These are phyloP conservation scores for Mongoloraphidia duomilia DNA, from an alignment of 2,888 invertebrate species.

Conservation along the genomic window DNA sequence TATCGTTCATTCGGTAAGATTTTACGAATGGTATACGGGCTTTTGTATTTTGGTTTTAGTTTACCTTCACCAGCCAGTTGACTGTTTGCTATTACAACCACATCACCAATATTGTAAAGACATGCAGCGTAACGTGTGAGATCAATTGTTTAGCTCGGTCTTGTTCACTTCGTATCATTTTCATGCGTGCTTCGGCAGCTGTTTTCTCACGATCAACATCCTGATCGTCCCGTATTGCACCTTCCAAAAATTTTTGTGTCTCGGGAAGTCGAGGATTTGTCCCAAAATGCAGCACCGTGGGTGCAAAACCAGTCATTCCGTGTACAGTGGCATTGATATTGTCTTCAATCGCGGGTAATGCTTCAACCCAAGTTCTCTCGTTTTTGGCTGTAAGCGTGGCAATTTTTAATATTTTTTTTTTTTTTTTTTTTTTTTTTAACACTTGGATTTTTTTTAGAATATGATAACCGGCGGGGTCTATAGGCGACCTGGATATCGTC, in stretches of 20 bases:
- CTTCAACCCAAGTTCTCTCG: conserved; percentile 4
- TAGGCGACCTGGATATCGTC: conserved; percentile 10
- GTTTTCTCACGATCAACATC: not conserved
- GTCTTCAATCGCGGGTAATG: conserved; percentile 7
- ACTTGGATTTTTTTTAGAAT: conserved; percentile 12
- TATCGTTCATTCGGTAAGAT: conserved; percentile 14
- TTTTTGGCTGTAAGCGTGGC: conserved; percentile 3
- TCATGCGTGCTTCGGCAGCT: conserved; percentile 6
- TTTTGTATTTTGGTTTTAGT: conserved; percentile 10
- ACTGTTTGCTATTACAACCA: conserved; percentile 5
- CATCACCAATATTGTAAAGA: conserved; percentile 3
- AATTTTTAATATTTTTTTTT: conserved; percentile 11
- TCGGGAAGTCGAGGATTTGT: conserved; percentile 12
- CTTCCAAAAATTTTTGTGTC: conserved; percentile 10
- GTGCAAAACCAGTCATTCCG: conserved; percentile 3
- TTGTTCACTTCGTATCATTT: not conserved
- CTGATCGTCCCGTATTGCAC: conserved; percentile 6
- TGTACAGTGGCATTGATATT: conserved; percentile 11
- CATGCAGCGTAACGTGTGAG: too few relatives aligned
- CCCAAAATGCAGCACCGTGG: conserved; percentile 10
- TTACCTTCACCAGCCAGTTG: conserved; percentile 6
- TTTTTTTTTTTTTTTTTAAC: conserved; percentile 10
- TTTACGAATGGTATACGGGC: conserved; percentile 10
- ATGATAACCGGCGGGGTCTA: conserved; percentile 13
- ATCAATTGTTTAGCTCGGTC: not conserved